These are phyloP conservation scores for Formica exsecta DNA, from an alignment of 1,140 invertebrate species.

Conservation along the genomic window DNA sequence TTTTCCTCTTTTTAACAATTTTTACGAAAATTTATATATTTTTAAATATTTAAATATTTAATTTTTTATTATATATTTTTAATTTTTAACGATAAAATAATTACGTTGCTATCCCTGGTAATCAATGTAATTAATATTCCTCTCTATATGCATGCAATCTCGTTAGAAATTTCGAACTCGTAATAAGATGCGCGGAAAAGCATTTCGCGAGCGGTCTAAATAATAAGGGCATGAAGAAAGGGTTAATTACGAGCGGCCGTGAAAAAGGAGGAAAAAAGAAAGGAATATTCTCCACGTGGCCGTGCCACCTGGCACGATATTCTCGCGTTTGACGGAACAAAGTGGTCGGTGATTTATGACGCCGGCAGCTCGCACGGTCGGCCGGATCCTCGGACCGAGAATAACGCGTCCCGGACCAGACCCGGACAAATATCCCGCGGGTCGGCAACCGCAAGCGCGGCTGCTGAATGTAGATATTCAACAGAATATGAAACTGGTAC, in stretches of 20 bases:
- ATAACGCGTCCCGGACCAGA: slow-evolving; percentile 43
- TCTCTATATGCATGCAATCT: background rate
- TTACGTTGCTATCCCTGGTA: background rate
- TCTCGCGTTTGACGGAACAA: slow-evolving; percentile 49
- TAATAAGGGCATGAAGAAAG: slow-evolving; percentile 28
- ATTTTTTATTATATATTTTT: background rate
- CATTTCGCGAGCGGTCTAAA: slow-evolving; percentile 4
- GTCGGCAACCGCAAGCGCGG: slow-evolving; percentile 49
- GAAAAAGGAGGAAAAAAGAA: background rate
- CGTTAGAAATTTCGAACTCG: background rate
- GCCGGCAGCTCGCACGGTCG: background rate
- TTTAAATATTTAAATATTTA: background rate
- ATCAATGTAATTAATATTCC: background rate
- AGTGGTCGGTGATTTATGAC: slow-evolving; percentile 64
- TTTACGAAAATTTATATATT: background rate
- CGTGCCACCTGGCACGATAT: slow-evolving; percentile 51
- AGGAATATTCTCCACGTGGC: slow-evolving; percentile 27
- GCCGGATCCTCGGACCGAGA: slow-evolving; percentile 24
- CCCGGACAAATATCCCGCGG: slow-evolving; percentile 56
- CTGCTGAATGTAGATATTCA: slow-evolving; percentile 36
- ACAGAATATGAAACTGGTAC: slow-evolving; percentile 25
- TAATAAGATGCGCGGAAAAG: background rate
- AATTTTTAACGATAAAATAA: background rate
- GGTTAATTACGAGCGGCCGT: slow-evolving; percentile 31
- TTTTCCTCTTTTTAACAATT: too few relatives aligned